These are phyloP conservation scores for Rhadina sibilatrix DNA, from an alignment of 2,113 vertebrate species.

Conservation along the genomic window DNA sequence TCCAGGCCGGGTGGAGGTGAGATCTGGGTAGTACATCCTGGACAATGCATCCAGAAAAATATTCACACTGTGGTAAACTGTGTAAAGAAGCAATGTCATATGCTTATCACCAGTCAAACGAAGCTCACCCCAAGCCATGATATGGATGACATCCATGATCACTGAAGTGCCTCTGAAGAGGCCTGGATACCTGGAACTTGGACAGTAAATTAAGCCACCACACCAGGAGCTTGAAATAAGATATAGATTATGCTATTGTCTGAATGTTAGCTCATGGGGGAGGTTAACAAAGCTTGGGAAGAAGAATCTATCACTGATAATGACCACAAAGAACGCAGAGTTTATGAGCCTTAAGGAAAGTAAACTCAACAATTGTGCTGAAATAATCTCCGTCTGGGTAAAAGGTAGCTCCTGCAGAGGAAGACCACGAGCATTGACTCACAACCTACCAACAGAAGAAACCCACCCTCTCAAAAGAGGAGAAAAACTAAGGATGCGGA, in stretches of 20 bases:
- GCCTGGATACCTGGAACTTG: background rate
- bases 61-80: background rate
- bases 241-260: background rate
- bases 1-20: background rate
- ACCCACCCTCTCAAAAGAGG: no score
- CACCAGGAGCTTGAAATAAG: background rate
- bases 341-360: background rate
- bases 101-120: background rate
- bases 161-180: rapidly evolving
- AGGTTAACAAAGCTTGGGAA: background rate
- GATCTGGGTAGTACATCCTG: no score
- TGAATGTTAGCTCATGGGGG: background rate
- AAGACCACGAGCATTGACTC: rapidly evolving
- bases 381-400: background rate
- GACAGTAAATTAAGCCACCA: background rate
- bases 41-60: background rate
- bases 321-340: background rate
- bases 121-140: background rate
- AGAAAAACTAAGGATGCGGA: background rate
- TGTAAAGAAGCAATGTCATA: background rate
- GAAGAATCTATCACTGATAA: background rate
- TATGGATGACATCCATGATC: no score
- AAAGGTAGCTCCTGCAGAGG: background rate
- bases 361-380: background rate
- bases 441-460: background rate